Evolutionary conservation across 1,140 invertebrate species (phyloP).

Genomic region (Dendroctonus valens): DNA sequence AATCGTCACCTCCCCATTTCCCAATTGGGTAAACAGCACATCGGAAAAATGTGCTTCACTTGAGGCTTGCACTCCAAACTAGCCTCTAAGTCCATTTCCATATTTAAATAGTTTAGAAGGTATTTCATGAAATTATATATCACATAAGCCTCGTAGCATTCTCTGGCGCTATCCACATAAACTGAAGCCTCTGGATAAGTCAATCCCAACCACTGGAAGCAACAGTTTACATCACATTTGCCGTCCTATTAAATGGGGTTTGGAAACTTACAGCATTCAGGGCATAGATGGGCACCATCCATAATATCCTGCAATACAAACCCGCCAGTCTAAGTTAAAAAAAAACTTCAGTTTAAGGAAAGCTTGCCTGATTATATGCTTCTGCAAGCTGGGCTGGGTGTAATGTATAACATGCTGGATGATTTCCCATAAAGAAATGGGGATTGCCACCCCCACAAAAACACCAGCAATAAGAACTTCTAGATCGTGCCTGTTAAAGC

Average conservation of each 20-base stretch:
- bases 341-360: neutral
- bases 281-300: constrained; percentile 98
- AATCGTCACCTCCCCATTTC: constrained; percentile 72
- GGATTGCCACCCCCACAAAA: constrained; percentile 86
- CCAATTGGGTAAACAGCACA: constrained; percentile 83
- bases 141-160: constrained; percentile 96
- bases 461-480: constrained; percentile 82
- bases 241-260: neutral
- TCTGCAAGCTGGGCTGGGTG: constrained; percentile 88
- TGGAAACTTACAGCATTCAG: constrained; percentile 79
- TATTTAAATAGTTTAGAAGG: constrained; percentile 85
- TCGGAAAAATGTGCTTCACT: constrained; percentile 79
- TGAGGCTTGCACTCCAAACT: constrained; percentile 81
- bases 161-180: constrained; percentile 87
- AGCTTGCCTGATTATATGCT: constrained; percentile 85
- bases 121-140: constrained; percentile 98
- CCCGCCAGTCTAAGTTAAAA: no score
- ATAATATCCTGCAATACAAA: constrained; percentile 76
- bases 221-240: neutral
- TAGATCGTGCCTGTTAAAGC: constrained; percentile 70
- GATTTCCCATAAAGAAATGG: constrained; percentile 93
- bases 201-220: constrained; percentile 74
- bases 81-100: constrained; percentile 77
- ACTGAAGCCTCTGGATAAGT: constrained; percentile 82
- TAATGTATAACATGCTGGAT: constrained; percentile 92